Percentiles rank a stretch among this genome's conserved stretches.
Evolutionary conservation across 2,888 invertebrate species (phyloP).

Genomic region (Chrysomela aeneicollis): DNA sequence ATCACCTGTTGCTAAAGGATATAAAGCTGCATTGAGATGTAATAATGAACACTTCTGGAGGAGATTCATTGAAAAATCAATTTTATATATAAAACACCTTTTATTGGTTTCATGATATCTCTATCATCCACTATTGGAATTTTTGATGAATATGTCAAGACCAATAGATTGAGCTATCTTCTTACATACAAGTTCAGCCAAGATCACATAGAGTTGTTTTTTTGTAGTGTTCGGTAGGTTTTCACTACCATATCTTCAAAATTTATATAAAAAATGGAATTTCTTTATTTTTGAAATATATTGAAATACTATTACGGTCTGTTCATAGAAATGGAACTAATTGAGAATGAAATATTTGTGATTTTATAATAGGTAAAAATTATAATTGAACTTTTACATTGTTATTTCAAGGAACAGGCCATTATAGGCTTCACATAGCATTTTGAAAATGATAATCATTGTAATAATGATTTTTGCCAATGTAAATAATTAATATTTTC

Average conservation of each 20-base stretch:
- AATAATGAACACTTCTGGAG: slow-evolving; percentile 22
- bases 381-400: neutral
- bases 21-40: slow-evolving; percentile 28
- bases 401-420: neutral
- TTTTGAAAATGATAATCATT: too few relatives aligned
- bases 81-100: slow-evolving; percentile 18
- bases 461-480: neutral
- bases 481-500: neutral
- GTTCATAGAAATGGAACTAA: neutral
- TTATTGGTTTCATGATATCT: slow-evolving; percentile 22
- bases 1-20: slow-evolving; percentile 29
- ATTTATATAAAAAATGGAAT: too few relatives aligned
- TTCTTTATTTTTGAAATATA: neutral
- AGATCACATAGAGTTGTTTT: slow-evolving; percentile 42
- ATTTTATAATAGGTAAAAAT: too few relatives aligned
- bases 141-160: slow-evolving; percentile 21
- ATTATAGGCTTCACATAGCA: neutral
- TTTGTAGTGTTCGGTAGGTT: slow-evolving; percentile 31
- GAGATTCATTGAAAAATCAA: neutral
- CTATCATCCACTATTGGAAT: slow-evolving; percentile 13
- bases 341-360: neutral
- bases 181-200: slow-evolving; percentile 41
- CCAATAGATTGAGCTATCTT: slow-evolving; percentile 29
- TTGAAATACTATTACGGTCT: too few relatives aligned
- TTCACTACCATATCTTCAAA: neutral